phyloP scores from a whole-genome alignment of 2,113 vertebrate species.

The Rostratula benghalensis region DNA sequence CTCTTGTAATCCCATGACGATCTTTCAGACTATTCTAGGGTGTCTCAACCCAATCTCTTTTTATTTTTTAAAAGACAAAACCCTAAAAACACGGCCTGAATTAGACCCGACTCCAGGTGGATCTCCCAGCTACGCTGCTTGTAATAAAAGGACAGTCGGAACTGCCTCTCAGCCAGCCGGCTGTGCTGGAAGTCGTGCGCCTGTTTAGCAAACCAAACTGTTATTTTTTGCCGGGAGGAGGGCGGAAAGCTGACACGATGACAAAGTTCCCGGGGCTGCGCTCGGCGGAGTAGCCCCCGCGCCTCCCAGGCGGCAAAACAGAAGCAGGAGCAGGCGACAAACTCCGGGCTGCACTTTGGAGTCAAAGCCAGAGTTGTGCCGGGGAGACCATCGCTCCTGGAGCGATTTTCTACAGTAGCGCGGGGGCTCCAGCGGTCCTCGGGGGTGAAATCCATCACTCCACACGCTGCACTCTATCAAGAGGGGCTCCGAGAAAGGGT shows the following conservation, averaged over 20 bases:
- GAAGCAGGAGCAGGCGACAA: not conserved
- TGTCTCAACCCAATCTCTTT: not conserved
- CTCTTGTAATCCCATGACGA: not conserved
- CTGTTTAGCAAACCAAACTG: not conserved
- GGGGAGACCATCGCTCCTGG: slow-evolving; percentile 36
- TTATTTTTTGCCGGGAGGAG: not conserved
- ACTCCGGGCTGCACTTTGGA: not conserved
- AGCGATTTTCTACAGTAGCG: slow-evolving; percentile 66
- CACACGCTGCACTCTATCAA: slow-evolving; percentile 70
- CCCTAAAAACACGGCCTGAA: not conserved
- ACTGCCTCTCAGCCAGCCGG: not conserved
- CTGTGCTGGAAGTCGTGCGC: not conserved
- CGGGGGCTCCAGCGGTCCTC: slow-evolving; percentile 71
- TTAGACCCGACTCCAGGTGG: not conserved
- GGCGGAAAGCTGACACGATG: not conserved
- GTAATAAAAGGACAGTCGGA: not conserved
- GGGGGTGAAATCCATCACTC: slow-evolving; percentile 81
- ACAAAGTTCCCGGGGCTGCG: not conserved
- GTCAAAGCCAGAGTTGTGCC: slow-evolving; percentile 24
- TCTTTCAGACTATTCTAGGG: not conserved
- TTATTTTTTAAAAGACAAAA: not conserved
- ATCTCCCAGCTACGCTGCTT: rapidly evolving
- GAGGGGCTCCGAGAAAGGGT: slow-evolving; percentile 71
- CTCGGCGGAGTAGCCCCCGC: not conserved
- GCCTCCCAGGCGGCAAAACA: not conserved